Base-by-base conservation (phyloP, 92 coral and sea anemone genomes). In the Epizoanthus stellaris region DNA sequence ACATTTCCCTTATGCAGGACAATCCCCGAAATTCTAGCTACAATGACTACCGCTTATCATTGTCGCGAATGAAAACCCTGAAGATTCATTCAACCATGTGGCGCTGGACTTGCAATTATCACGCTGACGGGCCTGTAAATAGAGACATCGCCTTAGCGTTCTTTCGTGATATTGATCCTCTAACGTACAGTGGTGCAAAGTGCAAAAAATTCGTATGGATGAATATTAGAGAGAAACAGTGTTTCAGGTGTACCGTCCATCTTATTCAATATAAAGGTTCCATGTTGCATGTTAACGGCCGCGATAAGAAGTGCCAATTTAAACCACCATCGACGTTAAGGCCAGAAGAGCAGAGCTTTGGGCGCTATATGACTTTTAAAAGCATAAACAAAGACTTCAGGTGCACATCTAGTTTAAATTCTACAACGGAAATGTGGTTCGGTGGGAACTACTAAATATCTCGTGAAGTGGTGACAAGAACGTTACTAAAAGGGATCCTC, bases 341-440 rank as follows among this genome's bases (percentile, higher is more conserved):
- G 34, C 21, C 0, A 19, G 2, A 0, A 4, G 25, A 5, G 23
- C 68, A 20, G 14, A 63, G 14, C 12, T 63, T 63, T 63, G 68
- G 68, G 9, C 40, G 70, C 16, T 65, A 65, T 36, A 3, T 7
- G 12, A 9, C 10, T 1, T 7, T 4, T 3, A 10, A 10, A 0
- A 5, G 16, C 15, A 65, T 25, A 10, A 11, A 21, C 40, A 65
- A 21, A 15, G 12, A 21, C 16, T 21, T 19, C 21, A 65, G 14
- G 16, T 65, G 42, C 13, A 25, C 70, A 4, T 11, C 17, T 11
- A 25, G 40, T 3, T 10, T 5, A 30, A 8, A 13, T 65, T 65
- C 70, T 21, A 65, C 40, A 65, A 65, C 70, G 14, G 40, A 65
- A 65, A 23, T 65, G 70, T 65, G 70, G 42, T 65, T 65, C 42